phyloP scores from a whole-genome alignment of 1,140 invertebrate genomes.

The Hormaphis cornu region DNA sequence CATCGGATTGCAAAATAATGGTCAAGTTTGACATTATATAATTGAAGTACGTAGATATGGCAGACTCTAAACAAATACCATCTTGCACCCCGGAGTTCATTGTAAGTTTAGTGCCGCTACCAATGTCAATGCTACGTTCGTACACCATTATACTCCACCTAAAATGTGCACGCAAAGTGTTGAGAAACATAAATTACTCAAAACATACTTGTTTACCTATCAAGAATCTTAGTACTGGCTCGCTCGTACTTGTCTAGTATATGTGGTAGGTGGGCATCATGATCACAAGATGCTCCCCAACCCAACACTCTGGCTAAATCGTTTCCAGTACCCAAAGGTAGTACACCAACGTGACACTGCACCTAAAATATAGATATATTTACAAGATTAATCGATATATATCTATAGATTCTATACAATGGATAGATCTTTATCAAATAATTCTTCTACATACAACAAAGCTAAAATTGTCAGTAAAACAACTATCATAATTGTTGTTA shows the following conservation, averaged over 20 bases:
- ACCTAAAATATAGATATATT: constrained; percentile 49
- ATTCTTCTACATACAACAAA: background rate
- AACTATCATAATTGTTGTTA: no score
- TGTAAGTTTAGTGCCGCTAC: constrained; percentile 48
- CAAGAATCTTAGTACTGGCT: constrained; percentile 90
- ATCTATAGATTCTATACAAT: background rate
- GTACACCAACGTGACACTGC: constrained; percentile 81
- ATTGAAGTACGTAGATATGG: constrained; percentile 59
- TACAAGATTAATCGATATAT: background rate
- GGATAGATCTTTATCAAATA: background rate
- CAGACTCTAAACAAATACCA: constrained; percentile 27
- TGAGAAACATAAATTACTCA: background rate
- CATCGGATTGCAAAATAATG: constrained; percentile 77
- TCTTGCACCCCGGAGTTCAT: constrained; percentile 40
- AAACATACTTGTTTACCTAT: constrained; percentile 51
- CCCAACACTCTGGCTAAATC: constrained; percentile 87
- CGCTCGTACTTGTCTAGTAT: constrained; percentile 87
- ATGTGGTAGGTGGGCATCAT: constrained; percentile 84
- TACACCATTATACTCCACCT: constrained; percentile 91
- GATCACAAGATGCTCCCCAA: constrained; percentile 93
- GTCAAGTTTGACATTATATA: constrained; percentile 70
- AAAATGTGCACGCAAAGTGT: constrained; percentile 26
- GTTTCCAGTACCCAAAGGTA: constrained; percentile 92
- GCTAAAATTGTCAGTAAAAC: no score
- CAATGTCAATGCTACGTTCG: constrained; percentile 57